Evolutionary conservation across 2,797 vertebrate genomes (phyloP).

Genomic region (Kryptolebias ocellatus): DNA sequence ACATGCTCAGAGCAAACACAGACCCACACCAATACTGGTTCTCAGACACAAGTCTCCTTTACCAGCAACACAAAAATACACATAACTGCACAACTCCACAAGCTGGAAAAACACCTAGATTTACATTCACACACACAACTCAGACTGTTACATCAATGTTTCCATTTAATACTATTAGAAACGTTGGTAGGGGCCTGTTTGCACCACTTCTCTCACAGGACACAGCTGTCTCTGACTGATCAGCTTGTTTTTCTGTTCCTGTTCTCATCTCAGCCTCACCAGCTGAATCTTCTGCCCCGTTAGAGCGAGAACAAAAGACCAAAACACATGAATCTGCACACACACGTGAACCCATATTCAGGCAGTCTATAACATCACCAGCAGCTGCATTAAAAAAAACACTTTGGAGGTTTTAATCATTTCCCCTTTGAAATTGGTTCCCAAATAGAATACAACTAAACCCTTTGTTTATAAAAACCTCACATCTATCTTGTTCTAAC

Average conservation of each 20-base stretch:
- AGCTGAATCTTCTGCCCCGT: no score
- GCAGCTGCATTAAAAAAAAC: no score
- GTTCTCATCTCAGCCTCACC: slow-evolving; percentile 29
- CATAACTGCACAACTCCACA: slow-evolving; percentile 2
- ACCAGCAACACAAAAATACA: slow-evolving; percentile 2
- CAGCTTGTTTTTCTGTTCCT: slow-evolving; percentile 30
- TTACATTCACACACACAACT: not conserved
- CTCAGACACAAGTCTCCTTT: not conserved
- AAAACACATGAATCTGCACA: no score
- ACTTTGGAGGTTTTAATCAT: no score
- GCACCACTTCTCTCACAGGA: slow-evolving; percentile 42
- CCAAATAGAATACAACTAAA: slow-evolving; percentile 19
- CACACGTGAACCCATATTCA: no score
- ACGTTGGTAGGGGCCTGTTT: slow-evolving; percentile 51
- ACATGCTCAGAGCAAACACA: slow-evolving; percentile 52
- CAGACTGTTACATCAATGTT: slow-evolving; percentile 3
- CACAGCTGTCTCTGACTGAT: slow-evolving; percentile 39
- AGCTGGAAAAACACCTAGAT: not conserved
- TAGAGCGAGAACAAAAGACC: no score
- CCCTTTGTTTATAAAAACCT: slow-evolving; percentile 27
- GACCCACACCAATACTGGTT: slow-evolving; percentile 36
- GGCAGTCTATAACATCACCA: no score
- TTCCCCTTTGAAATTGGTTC: no score
- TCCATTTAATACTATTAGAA: slow-evolving; percentile 49
- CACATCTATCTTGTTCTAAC: slow-evolving; percentile 28